A percentile compares a stretch with the other conserved stretches of the same genome.
Evolutionary conservation across 2,113 vertebrate genomes (phyloP).

Genomic region (Chrysemys picta): DNA sequence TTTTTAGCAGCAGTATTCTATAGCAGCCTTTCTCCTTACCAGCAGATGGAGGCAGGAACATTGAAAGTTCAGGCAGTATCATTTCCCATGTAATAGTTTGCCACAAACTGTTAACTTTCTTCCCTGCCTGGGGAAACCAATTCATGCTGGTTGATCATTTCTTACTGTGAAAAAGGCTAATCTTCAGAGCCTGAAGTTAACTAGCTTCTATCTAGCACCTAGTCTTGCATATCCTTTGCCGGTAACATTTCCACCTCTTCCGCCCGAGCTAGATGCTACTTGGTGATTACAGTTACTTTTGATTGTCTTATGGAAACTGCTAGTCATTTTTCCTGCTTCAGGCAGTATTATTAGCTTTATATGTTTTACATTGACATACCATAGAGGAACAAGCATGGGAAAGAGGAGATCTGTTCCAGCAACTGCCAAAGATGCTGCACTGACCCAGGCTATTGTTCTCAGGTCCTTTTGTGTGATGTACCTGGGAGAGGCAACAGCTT

Average conservation of each 20-base stretch:
- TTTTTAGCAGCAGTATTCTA: not conserved
- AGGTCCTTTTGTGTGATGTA: conserved; percentile 56
- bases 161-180: not conserved
- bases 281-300: not conserved
- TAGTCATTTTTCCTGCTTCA: not conserved
- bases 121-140: not conserved
- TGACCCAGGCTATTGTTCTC: conserved; percentile 62
- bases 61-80: not conserved
- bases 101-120: not conserved
- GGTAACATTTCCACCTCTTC: not conserved
- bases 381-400: not conserved
- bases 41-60: conserved; percentile 69
- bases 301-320: not conserved
- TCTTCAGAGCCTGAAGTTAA: not conserved
- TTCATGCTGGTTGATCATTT: not conserved
- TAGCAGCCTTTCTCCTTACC: conserved; percentile 50
- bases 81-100: not conserved
- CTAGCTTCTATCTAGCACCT: not conserved
- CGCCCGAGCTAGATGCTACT: not conserved
- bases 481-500: conserved; percentile 62
- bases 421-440: conserved; percentile 46
- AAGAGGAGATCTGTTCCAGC: conserved; percentile 44
- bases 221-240: not conserved
- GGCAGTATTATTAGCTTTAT: not conserved
- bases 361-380: not conserved